Evolutionary conservation across 1,140 invertebrate species (phyloP), one percentile per base, ranked within the genome.

Genomic region (Leptinotarsa lineolata): DNA sequence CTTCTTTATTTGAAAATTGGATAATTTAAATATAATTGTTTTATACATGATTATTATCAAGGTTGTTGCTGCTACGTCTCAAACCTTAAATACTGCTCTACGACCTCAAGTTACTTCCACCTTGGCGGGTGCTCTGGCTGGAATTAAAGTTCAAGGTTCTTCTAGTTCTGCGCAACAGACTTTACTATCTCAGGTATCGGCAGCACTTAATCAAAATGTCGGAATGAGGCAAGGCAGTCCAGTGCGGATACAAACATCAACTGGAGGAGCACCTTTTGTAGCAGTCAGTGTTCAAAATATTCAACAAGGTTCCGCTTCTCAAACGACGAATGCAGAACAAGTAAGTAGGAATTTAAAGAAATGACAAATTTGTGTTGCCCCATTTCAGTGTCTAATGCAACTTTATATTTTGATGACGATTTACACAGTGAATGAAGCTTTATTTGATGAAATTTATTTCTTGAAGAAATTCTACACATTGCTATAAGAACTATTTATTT

Each of bases 41-140:
- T 30, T 30, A 30, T 8, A 30, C 30, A 30, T 30, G 11, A 30
- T 30, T 30, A 30, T 39, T 48, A 15, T 48, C 13, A 54, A 87
- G 86, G 86, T 87, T 68, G 86, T 88, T 60, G 85, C 86, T 4
- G 86, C 86, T 16, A 81, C 86, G 4, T 86, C 86, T 4, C 86
- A 86, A 77, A 84, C 84, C 16, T 70, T 87, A 59, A 83, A 83
- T 8, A 83, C 86, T 16, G 81, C 85, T 68, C 73, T 88, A 60
- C 84, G 86, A 22, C 86, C 86, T 1, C 85, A 64, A 78, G 75
- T 72, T 76, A 81, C 78, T 5, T 82, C 81, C 15, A 83, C 85
- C 24, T 82, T 85, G 46, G 83, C 83, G 0, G 80, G 80, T 21
- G 80, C 82, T 4, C 54, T 87, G 45, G 81, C 85, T 16, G 84